These are phyloP conservation scores for Macquaria australasica DNA, from an alignment of 2,113 vertebrate species.

Conservation along the genomic window DNA sequence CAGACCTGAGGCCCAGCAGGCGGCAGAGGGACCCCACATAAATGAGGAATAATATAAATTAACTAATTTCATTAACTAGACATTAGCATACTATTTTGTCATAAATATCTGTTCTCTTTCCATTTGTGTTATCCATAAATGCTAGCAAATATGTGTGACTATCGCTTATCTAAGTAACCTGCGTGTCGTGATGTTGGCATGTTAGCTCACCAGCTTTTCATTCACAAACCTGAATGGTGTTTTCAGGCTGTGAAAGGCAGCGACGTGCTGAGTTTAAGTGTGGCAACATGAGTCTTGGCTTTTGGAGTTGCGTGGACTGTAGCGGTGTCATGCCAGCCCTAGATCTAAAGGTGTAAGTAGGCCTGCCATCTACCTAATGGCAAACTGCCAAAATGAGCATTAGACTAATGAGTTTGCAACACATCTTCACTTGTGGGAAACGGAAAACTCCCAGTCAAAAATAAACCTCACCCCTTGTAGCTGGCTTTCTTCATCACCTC, in stretches of 20 bases:
- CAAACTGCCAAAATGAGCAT: constrained; percentile 54
- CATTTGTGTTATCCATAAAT: too few relatives aligned
- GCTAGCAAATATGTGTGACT: not conserved
- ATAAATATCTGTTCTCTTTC: not conserved
- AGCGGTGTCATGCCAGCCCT: constrained; percentile 37
- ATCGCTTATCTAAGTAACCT: not conserved
- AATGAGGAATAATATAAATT: not conserved
- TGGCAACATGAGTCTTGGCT: constrained; percentile 7
- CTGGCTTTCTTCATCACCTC: not conserved
- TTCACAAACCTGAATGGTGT: not conserved
- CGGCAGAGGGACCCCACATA: not conserved
- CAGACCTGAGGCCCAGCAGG: not conserved
- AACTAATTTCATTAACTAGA: not conserved
- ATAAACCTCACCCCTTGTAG: constrained; percentile 11
- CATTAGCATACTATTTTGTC: not conserved
- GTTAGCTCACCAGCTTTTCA: not conserved
- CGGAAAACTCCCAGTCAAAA: not conserved
- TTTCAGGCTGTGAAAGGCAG: not conserved
- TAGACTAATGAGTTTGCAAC: constrained; percentile 46
- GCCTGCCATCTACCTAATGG: constrained; percentile 25
- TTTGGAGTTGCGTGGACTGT: constrained; percentile 1
- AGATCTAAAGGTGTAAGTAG: constrained; percentile 14
- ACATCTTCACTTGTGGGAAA: constrained; percentile 21
- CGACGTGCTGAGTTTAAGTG: not conserved
- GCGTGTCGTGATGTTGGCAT: not conserved